Percentiles rank a stretch among this genome's conserved stretches.
Evolutionary conservation across 2,888 invertebrate genomes (phyloP).

Genomic region (Phytoseiulus persimilis): DNA sequence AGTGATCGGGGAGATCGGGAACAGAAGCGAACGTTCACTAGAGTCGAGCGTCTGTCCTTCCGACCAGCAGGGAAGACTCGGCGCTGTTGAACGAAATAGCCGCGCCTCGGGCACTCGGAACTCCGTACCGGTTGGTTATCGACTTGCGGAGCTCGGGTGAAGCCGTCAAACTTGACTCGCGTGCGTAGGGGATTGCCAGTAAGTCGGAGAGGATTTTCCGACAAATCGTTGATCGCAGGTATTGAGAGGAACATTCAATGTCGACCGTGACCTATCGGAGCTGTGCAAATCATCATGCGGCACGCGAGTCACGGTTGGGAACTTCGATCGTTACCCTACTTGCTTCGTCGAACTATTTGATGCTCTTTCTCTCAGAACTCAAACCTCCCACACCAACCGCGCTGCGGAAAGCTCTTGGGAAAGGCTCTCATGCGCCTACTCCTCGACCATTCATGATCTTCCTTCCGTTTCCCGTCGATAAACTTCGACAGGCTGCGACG

Average conservation of each 20-base stretch:
- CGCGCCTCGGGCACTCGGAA: neutral
- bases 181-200: neutral
- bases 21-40: too few species aligned
- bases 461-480: too few species aligned
- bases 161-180: neutral
- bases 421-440: too few species aligned
- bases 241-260: neutral
- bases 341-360: too few species aligned
- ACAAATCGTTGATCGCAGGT: neutral
- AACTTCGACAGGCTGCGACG: too few species aligned
- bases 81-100: neutral
- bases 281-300: neutral
- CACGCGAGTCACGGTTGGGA: neutral
- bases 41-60: too few species aligned
- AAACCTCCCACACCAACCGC: too few species aligned
- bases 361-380: too few species aligned
- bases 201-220: neutral
- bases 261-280: neutral
- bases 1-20: too few species aligned
- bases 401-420: too few species aligned
- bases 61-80: too few species aligned
- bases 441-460: too few species aligned
- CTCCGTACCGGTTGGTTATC: neutral
- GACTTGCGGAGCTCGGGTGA: neutral
- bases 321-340: neutral